Evolutionary conservation across 2,113 vertebrate species (phyloP).

Genomic region (Eublepharis macularius): DNA sequence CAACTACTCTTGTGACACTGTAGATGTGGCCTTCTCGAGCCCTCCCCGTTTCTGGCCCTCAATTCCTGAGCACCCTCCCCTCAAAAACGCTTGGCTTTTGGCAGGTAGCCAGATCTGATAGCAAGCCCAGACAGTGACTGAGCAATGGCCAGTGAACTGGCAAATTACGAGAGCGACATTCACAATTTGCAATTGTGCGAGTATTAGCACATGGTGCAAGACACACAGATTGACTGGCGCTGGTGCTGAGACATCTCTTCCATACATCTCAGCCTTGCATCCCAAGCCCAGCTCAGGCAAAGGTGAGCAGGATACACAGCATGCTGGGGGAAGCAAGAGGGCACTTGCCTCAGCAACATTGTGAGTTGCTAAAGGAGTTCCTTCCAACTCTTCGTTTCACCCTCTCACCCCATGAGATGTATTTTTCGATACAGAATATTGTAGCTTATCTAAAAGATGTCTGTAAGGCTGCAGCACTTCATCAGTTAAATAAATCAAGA

Average conservation of each 20-base stretch:
- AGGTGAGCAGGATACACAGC: background rate
- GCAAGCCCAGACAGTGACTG: slow-evolving; percentile 4
- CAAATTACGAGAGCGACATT: background rate
- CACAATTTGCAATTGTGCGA: background rate
- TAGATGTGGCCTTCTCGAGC: background rate
- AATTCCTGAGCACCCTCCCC: background rate
- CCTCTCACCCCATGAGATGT: background rate
- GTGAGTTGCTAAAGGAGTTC: background rate
- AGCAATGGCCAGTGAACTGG: background rate
- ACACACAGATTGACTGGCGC: background rate
- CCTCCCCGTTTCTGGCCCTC: background rate
- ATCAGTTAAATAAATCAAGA: background rate
- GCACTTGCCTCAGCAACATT: too few relatives aligned
- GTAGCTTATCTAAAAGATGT: background rate
- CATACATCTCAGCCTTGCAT: background rate
- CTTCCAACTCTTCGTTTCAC: too few relatives aligned
- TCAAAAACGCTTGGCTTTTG: background rate
- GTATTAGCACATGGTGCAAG: background rate
- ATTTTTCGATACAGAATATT: background rate
- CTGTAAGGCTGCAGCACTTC: background rate
- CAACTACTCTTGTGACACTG: background rate
- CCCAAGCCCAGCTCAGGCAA: background rate
- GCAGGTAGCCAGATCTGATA: background rate
- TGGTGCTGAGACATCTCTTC: background rate
- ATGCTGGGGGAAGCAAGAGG: background rate